Evolutionary conservation across 1,140 invertebrate genomes (phyloP).

Genomic region (Penaeus vannamei): DNA sequence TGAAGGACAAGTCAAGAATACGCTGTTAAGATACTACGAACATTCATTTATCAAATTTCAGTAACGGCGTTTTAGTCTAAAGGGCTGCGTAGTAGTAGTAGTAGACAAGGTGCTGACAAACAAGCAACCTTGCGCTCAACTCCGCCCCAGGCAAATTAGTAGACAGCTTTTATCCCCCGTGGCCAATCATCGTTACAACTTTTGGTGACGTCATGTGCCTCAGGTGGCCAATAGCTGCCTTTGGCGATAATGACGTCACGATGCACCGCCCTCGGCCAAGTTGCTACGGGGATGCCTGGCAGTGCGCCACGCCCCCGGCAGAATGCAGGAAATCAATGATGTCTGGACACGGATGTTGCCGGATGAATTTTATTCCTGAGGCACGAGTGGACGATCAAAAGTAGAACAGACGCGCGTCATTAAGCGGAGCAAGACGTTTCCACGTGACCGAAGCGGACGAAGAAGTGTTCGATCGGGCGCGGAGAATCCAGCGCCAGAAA

Average conservation of each 20-base stretch:
- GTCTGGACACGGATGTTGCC: constrained; percentile 60
- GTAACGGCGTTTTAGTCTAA: not conserved
- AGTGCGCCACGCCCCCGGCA: constrained; percentile 58
- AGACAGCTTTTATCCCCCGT: constrained; percentile 9
- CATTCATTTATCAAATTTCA: no score
- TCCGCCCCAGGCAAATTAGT: constrained; percentile 45
- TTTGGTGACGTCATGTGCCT: constrained; percentile 54
- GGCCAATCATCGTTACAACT: constrained; percentile 53
- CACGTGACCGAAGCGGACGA: no score
- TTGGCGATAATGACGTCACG: constrained; percentile 55
- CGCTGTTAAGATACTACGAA: no score
- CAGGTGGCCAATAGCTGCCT: constrained; percentile 55
- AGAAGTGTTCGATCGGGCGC: no score
- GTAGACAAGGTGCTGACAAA: constrained; percentile 7
- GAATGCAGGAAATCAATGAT: constrained; percentile 64
- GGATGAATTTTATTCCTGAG: constrained; percentile 58
- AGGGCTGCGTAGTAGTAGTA: not conserved
- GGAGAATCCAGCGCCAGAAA: no score
- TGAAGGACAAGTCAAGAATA: no score
- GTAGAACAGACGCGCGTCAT: no score
- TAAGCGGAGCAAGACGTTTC: no score
- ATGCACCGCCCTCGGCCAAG: constrained; percentile 59
- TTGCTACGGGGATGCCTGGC: constrained; percentile 63
- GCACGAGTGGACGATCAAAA: not conserved
- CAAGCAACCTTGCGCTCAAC: constrained; percentile 50